Evolutionary conservation across 1,140 invertebrate genomes (phyloP).

Genomic region (Pseudomyrmex flavicornis): DNA sequence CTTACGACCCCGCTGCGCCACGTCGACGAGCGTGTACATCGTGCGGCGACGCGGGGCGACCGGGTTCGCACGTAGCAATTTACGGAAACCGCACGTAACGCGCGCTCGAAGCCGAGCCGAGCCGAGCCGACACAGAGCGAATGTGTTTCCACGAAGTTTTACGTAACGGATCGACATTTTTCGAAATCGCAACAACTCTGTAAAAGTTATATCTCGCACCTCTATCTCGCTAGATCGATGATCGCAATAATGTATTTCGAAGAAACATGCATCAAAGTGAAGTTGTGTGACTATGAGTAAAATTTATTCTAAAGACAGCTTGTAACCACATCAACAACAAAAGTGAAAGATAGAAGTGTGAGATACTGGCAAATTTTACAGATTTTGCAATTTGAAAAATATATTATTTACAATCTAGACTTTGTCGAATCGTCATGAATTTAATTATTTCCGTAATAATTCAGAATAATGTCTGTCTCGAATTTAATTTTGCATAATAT

Average conservation of each 20-base stretch:
- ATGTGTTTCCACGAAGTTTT: constrained; percentile 73
- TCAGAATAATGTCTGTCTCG: neutral
- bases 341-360: neutral
- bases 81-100: constrained; percentile 80
- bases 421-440: neutral
- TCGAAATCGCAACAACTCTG: too few relatives aligned
- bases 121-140: constrained; percentile 57
- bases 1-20: constrained; percentile 12
- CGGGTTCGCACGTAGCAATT: constrained; percentile 77
- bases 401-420: neutral
- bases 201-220: too few relatives aligned
- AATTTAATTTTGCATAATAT: neutral
- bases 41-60: constrained; percentile 46
- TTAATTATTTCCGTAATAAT: neutral
- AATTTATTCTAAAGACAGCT: constrained; percentile 53
- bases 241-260: constrained; percentile 72
- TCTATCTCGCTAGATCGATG: constrained; percentile 64
- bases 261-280: constrained; percentile 58
- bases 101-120: constrained; percentile 59
- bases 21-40: constrained; percentile 35
- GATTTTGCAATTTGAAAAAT: neutral
- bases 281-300: constrained; percentile 56
- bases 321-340: neutral
- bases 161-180: constrained; percentile 72
- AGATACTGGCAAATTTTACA: neutral